phyloP scores from a whole-genome alignment of 2,888 invertebrate species.

The Meteorus cinctellus region DNA sequence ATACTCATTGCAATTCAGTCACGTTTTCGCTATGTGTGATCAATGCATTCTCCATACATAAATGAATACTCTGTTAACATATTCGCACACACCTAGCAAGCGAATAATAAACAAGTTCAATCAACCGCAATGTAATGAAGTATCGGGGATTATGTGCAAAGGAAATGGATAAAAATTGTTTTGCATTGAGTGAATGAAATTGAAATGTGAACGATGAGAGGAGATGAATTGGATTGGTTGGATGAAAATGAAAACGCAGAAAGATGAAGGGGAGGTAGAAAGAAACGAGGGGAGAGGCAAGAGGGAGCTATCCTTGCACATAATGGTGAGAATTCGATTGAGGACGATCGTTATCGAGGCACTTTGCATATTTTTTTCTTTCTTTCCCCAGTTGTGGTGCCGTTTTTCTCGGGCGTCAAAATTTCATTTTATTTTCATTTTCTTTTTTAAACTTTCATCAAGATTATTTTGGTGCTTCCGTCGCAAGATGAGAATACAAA shows the following conservation, averaged over 20 bases:
- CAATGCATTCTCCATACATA: neutral
- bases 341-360: conserved; percentile 41
- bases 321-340: conserved; percentile 34
- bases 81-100: no score
- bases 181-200: neutral
- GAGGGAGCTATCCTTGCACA: neutral
- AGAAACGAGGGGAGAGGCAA: neutral
- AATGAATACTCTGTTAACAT: neutral
- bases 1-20: neutral
- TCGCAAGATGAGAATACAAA: conserved; percentile 35
- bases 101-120: neutral
- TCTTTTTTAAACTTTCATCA: conserved; percentile 23
- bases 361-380: conserved; percentile 47
- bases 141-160: neutral
- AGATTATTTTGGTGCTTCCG: conserved; percentile 22
- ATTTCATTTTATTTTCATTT: conserved; percentile 8
- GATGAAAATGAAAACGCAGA: neutral
- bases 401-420: conserved; percentile 26
- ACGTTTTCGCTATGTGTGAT: neutral
- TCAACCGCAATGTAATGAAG: neutral
- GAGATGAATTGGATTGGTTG: neutral
- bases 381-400: conserved; percentile 29
- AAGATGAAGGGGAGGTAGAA: neutral
- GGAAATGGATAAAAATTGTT: neutral
- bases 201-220: neutral